Percentiles rank a stretch among this genome's conserved stretches.
phyloP scores from a whole-genome alignment of 2,888 invertebrate genomes.

The Falcaria lacertinaria region DNA sequence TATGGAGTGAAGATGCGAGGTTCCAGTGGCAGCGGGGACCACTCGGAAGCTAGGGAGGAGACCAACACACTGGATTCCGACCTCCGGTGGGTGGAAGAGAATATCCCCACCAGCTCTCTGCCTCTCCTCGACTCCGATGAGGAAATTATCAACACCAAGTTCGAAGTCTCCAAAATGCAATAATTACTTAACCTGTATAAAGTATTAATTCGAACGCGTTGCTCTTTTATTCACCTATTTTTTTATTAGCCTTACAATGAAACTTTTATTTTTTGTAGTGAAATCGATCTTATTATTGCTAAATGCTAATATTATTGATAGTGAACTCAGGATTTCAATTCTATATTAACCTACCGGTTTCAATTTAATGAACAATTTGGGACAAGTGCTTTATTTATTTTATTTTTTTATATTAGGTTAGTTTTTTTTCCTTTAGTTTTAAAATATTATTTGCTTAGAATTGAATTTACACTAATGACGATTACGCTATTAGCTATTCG shows the following conservation, averaged over 20 bases:
- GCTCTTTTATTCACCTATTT: slow-evolving; percentile 25
- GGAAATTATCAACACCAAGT: slow-evolving; percentile 91
- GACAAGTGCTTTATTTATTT: too few species aligned
- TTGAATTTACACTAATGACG: too few species aligned
- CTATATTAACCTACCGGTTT: too few species aligned
- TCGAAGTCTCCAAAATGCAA: slow-evolving; percentile 94
- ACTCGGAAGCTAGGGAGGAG: slow-evolving; percentile 25
- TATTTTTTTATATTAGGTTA: too few species aligned
- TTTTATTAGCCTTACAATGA: neutral
- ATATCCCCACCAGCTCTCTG: slow-evolving; percentile 89
- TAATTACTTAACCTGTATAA: slow-evolving; percentile 61
- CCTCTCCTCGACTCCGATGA: slow-evolving; percentile 86
- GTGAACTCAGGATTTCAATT: too few species aligned
- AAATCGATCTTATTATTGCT: too few species aligned
- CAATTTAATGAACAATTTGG: too few species aligned
- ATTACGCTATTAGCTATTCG: too few species aligned
- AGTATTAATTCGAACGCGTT: slow-evolving; percentile 39
- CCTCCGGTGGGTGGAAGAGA: slow-evolving; percentile 94
- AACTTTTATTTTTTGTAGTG: too few species aligned
- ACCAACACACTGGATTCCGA: slow-evolving; percentile 62
- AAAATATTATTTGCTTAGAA: too few species aligned
- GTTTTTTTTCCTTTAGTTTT: too few species aligned
- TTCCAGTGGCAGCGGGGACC: slow-evolving; percentile 43
- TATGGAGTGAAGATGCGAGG: slow-evolving; percentile 90
- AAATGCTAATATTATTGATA: too few species aligned